Base-by-base conservation (phyloP, 1,140 invertebrate species). In the Aphaenogaster ashmeadi region DNA sequence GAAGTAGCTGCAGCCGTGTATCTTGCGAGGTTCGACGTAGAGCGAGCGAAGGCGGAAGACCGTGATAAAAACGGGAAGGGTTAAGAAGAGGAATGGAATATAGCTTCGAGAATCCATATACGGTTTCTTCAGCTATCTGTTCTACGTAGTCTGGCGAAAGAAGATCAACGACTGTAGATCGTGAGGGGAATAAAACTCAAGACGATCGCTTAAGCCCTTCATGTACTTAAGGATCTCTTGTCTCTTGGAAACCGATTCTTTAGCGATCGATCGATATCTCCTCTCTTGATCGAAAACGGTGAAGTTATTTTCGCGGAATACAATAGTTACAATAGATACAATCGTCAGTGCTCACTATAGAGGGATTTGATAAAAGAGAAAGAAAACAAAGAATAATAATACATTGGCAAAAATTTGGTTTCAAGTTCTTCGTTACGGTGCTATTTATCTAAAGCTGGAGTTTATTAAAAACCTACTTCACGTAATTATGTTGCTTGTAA, bases 31-130 rank as follows among this genome's bases (percentile, higher is more conserved):
- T 54, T 81, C 56, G 71, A 75, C 58, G 71, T 78, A 54, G 75
- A 90, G 74, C 62, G 81, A 78, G 58, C 67, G 79, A 72, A 84
- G 86, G 69, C 71, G 86, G 79, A 81, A 84, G 75, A 77, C 54
- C 67, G 75, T 69, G 84, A 81, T 74, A 89, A 80, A 79, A 86
- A 86, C 56, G 33, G 64, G 75, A 85, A 78, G 79, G 78, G 69
- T 52, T 69, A 75, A 80, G 87, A 79, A 87, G 87, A 87, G 87
- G 88, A 90, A 90, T 89, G 93, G 93, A 94, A 94, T 94, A 94
- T 91, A 94, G 89, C 91, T 94, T 90, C 75, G 90, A 90, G 91
- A 91, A 89, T 90, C 90, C 86, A 87, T 87, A 83, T 90, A 90
- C 86, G 89, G 89, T 86, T 89, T 85, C 81, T 88, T 87, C 71